Evolutionary conservation across 2,888 invertebrate genomes (phyloP).

Genomic region (Drosophila diplacantha): DNA sequence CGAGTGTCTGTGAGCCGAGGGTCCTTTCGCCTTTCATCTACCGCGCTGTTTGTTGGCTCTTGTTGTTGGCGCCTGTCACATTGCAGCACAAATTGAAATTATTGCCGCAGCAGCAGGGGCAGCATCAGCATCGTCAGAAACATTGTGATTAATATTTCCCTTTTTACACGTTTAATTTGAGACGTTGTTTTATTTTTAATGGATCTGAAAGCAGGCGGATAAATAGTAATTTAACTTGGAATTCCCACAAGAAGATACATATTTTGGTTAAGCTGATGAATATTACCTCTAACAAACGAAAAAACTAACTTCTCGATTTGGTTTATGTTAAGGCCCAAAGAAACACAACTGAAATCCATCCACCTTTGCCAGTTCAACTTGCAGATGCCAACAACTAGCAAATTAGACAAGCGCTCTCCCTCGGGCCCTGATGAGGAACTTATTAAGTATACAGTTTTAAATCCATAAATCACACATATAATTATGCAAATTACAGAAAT

Average conservation of each 20-base stretch:
- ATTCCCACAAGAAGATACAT: background rate
- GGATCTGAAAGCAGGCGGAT: background rate
- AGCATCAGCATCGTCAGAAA: conserved; percentile 16
- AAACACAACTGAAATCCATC: conserved; percentile 9
- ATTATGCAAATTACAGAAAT: conserved; percentile 68
- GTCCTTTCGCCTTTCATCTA: conserved; percentile 54
- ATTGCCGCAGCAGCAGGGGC: conserved; percentile 48
- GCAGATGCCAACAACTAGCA: conserved; percentile 21
- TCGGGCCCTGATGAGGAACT: background rate
- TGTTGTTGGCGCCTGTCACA: conserved; percentile 61
- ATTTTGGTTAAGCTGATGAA: background rate
- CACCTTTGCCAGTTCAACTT: conserved; percentile 16
- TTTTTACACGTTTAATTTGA: conserved; percentile 35
- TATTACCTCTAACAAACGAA: background rate
- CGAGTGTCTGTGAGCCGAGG: conserved; percentile 25
- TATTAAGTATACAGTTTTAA: conserved; percentile 47
- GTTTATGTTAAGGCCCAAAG: background rate
- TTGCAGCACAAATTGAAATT: conserved; percentile 69
- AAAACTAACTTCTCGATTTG: background rate
- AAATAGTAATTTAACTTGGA: background rate
- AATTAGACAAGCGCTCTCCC: conserved; percentile 30
- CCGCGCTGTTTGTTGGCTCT: conserved; percentile 44
- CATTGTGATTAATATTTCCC: conserved; percentile 58
- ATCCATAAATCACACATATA: conserved; percentile 70
- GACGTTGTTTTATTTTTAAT: conserved; percentile 13